Percentiles rank a stretch among this genome's conserved stretches.
These are phyloP conservation scores for Intellagama lesueurii DNA, from an alignment of 2,797 vertebrate species.

Conservation along the genomic window DNA sequence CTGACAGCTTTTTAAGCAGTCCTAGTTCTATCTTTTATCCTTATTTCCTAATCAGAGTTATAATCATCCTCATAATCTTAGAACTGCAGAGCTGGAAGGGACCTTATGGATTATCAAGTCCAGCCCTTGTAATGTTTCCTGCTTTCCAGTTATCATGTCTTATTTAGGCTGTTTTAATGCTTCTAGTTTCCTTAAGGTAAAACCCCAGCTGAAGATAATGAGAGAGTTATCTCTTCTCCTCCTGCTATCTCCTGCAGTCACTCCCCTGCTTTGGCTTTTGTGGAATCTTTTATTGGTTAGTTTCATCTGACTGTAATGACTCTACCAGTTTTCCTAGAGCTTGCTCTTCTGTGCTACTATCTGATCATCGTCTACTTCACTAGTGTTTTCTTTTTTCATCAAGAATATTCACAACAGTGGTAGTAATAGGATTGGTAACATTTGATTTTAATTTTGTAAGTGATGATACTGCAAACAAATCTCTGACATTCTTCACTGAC, in stretches of 20 bases:
- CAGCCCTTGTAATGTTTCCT: constrained; percentile 10
- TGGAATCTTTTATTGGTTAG: background rate
- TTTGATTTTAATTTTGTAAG: background rate
- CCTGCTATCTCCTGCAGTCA: constrained; percentile 38
- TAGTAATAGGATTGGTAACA: background rate
- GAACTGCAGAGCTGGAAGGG: too few species aligned
- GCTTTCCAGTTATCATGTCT: constrained; percentile 31
- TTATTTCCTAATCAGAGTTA: constrained; percentile 36
- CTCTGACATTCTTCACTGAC: background rate
- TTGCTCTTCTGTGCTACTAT: background rate
- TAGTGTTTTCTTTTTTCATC: too few species aligned
- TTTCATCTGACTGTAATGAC: background rate
- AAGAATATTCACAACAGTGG: background rate
- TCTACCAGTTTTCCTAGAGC: background rate
- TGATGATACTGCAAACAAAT: background rate
- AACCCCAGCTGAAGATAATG: constrained; percentile 37
- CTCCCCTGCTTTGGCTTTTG: background rate
- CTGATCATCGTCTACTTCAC: background rate
- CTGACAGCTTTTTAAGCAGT: constrained; percentile 21
- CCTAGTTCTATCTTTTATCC: constrained; percentile 17
- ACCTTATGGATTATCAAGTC: too few species aligned
- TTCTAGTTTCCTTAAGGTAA: constrained; percentile 45
- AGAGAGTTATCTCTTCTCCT: constrained; percentile 40
- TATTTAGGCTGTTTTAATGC: constrained; percentile 19
- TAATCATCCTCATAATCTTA: too few species aligned